Evolutionary conservation across 92 coral and sea anemone species (phyloP).

Genomic region (Ricordea florida): DNA sequence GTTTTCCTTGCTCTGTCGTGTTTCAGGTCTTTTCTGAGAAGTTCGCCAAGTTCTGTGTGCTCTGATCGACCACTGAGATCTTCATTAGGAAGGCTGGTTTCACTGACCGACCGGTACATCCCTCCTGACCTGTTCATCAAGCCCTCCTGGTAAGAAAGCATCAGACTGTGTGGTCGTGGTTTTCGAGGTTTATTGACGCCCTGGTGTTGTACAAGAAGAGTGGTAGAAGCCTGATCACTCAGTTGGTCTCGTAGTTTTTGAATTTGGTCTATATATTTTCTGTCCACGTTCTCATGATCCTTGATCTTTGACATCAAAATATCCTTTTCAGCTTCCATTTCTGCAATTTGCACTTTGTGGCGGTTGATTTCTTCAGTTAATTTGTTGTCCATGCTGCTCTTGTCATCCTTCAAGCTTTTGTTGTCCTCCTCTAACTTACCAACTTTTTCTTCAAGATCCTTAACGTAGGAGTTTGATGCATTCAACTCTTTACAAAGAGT

Average conservation of each 20-base stretch:
- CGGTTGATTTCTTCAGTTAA: slow-evolving; percentile 58
- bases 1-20: not conserved
- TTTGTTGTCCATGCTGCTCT: slow-evolving; percentile 58
- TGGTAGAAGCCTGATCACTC: slow-evolving; percentile 86
- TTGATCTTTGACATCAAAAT: slow-evolving; percentile 58
- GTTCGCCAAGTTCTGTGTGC: slow-evolving; percentile 16
- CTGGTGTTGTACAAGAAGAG: slow-evolving; percentile 69
- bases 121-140: slow-evolving; percentile 19
- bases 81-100: slow-evolving; percentile 31
- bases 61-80: not conserved
- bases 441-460: slow-evolving; percentile 45
- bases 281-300: slow-evolving; percentile 60
- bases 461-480: slow-evolving; percentile 13
- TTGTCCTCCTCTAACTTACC: slow-evolving; percentile 17
- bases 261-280: slow-evolving; percentile 59
- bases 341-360: slow-evolving; percentile 67
- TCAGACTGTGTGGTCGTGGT: slow-evolving; percentile 4
- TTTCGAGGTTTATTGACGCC: slow-evolving; percentile 50
- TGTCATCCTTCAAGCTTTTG: slow-evolving; percentile 53
- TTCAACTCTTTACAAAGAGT: slow-evolving; percentile 49
- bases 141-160: slow-evolving; percentile 18
- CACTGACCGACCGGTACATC: slow-evolving; percentile 17
- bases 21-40: not conserved
- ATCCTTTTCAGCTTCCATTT: slow-evolving; percentile 71
- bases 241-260: slow-evolving; percentile 71